A percentile compares a stretch with the other conserved stretches of the same genome.
Evolutionary conservation across 2,888 invertebrate species (phyloP).

Genomic region (Chydorus sphaericus): DNA sequence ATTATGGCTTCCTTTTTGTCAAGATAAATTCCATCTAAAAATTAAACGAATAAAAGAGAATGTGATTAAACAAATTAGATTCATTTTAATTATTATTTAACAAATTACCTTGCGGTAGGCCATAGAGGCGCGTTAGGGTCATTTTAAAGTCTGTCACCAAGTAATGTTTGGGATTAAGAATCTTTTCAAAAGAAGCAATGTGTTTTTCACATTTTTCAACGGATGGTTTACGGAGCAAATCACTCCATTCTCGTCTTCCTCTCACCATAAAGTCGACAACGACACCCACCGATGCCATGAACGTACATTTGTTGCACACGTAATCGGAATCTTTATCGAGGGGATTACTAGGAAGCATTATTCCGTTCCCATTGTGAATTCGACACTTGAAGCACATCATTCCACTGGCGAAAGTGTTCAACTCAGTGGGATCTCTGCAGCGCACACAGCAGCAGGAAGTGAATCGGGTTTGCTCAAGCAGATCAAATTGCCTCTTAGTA

Average conservation of each 20-base stretch:
- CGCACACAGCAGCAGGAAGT: slow-evolving; percentile 21
- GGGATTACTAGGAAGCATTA: too few relatives aligned
- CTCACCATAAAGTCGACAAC: slow-evolving; percentile 3
- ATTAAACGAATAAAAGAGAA: too few relatives aligned
- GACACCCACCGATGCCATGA: too few relatives aligned
- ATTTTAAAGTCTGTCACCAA: slow-evolving; percentile 9
- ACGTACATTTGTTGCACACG: too few relatives aligned
- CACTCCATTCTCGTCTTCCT: slow-evolving; percentile 42
- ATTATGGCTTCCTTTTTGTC: too few relatives aligned
- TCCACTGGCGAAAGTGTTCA: slow-evolving; percentile 21
- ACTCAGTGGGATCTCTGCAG: slow-evolving; percentile 20
- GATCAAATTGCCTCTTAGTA: too few relatives aligned
- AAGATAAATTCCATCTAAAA: too few relatives aligned
- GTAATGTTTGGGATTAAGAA: slow-evolving; percentile 16
- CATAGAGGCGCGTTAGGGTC: slow-evolving; percentile 10
- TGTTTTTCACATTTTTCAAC: slow-evolving; percentile 40
- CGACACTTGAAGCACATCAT: slow-evolving; percentile 20
- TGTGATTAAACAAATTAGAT: too few relatives aligned
- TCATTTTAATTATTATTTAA: too few relatives aligned
- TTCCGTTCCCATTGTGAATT: slow-evolving; percentile 46
- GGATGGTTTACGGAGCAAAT: slow-evolving; percentile 42
- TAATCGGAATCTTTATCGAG: too few relatives aligned
- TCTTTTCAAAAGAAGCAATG: slow-evolving; percentile 37
- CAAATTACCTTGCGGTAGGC: too few relatives aligned
- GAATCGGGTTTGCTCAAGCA: too few relatives aligned